phyloP scores from a whole-genome alignment of 2,113 vertebrate genomes.

The Gila orcuttii region DNA sequence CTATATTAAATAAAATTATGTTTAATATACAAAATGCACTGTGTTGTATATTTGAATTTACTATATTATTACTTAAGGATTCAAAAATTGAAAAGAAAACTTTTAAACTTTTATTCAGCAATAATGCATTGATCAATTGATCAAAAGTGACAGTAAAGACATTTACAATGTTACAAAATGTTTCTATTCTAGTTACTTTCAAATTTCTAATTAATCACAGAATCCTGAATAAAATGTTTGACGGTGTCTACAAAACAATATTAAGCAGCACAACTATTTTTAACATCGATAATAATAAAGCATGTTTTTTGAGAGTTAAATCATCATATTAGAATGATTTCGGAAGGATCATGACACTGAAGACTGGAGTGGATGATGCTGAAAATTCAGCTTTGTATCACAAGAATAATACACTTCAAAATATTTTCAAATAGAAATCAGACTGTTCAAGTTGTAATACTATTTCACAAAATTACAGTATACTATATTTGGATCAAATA shows the following conservation, averaged over 20 bases:
- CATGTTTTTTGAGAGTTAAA: background rate
- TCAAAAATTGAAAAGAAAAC: background rate
- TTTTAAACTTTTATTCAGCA: background rate
- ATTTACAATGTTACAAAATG: background rate
- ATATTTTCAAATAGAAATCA: background rate
- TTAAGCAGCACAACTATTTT: no score
- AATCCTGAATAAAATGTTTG: background rate
- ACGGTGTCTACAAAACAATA: background rate
- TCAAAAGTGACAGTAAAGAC: background rate
- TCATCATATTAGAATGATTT: background rate
- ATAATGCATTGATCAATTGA: background rate
- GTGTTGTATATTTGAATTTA: background rate
- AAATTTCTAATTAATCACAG: background rate
- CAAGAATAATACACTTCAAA: background rate
- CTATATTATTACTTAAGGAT: background rate
- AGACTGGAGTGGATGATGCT: background rate
- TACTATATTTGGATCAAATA: no score
- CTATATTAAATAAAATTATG: constrained; percentile 61
- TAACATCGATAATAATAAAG: no score
- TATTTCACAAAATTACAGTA: no score
- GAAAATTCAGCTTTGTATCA: no score
- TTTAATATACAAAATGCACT: constrained; percentile 37
- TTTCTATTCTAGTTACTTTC: background rate
- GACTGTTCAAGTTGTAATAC: background rate
- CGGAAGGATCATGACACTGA: background rate